A percentile compares a stretch with the other conserved stretches of the same genome.
Conservation (phyloP, 2,888 invertebrate species). For the Nematopogon swammerdamellus region DNA sequence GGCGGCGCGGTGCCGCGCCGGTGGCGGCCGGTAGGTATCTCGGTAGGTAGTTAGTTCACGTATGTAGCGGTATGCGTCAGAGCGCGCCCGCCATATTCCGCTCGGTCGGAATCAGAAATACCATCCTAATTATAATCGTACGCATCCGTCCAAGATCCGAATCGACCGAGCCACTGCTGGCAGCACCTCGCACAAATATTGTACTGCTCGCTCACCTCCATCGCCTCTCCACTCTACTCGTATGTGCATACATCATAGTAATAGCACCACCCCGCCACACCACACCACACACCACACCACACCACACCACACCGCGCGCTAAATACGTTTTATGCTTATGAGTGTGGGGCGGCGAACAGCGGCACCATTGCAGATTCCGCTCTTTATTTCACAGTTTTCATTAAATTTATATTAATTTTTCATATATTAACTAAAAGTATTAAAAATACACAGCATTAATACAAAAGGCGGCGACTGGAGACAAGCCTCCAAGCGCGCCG, state of each 20-base stretch:
- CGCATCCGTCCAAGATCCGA: constrained; percentile 53
- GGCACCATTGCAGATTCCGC: too few relatives aligned
- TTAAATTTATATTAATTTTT: too few relatives aligned
- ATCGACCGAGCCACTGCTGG: constrained; percentile 38
- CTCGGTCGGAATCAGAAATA: constrained; percentile 56
- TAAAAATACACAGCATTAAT: too few relatives aligned
- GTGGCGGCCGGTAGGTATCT: too few relatives aligned
- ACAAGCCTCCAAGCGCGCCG: too few relatives aligned
- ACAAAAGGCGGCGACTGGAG: too few relatives aligned
- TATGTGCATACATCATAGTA: not conserved
- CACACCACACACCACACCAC: not conserved
- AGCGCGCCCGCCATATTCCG: constrained; percentile 45
- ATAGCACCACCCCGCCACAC: too few relatives aligned
- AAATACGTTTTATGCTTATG: not conserved
- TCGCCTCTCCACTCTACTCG: not conserved
- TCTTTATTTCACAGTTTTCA: too few relatives aligned
- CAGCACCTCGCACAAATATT: not conserved
- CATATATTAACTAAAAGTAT: too few relatives aligned
- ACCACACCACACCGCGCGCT: not conserved
- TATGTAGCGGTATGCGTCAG: not conserved
- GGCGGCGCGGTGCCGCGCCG: too few relatives aligned
- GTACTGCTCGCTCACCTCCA: not conserved
- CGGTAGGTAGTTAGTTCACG: not conserved
- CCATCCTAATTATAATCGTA: constrained; percentile 57
- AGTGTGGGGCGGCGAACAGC: not conserved